These are phyloP conservation scores for Strigamia crassipes DNA, from an alignment of 2,888 invertebrate genomes.

Conservation along the genomic window DNA sequence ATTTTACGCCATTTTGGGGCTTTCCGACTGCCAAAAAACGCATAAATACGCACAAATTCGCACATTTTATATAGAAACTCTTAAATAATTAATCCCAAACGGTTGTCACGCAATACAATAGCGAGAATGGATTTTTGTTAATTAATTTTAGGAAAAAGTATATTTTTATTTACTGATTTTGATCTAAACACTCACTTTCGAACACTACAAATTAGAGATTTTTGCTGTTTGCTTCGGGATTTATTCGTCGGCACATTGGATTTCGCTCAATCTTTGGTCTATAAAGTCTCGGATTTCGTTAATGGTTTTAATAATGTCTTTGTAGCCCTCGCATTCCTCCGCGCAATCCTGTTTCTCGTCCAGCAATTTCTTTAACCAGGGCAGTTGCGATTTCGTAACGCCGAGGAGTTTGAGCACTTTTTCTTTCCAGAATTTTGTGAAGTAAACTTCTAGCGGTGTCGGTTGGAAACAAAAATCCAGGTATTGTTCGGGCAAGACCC, in stretches of 20 bases:
- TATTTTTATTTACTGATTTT: neutral
- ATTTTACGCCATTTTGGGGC: too few relatives aligned
- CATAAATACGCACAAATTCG: too few relatives aligned
- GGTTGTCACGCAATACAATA: too few relatives aligned
- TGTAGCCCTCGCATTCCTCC: neutral
- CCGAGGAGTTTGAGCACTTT: neutral
- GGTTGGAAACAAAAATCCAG: neutral
- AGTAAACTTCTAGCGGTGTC: neutral
- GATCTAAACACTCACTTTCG: neutral
- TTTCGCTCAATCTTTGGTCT: neutral
- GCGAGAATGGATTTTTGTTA: too few relatives aligned
- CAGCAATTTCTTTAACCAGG: conserved; percentile 12
- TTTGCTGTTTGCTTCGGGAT: too few relatives aligned
- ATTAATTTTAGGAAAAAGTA: too few relatives aligned
- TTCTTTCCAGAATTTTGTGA: neutral
- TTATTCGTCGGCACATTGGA: neutral
- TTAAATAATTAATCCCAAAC: too few relatives aligned
- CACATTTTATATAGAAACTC: too few relatives aligned
- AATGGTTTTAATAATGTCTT: conserved; percentile 13
- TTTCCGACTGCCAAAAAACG: too few relatives aligned
- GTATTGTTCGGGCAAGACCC: neutral
- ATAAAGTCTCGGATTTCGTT: neutral
- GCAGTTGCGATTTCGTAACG: neutral
- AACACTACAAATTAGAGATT: too few relatives aligned
- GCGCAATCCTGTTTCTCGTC: neutral